Conservation (phyloP, 1,140 invertebrate genomes). For the Maconellicoccus hirsutus region DNA sequence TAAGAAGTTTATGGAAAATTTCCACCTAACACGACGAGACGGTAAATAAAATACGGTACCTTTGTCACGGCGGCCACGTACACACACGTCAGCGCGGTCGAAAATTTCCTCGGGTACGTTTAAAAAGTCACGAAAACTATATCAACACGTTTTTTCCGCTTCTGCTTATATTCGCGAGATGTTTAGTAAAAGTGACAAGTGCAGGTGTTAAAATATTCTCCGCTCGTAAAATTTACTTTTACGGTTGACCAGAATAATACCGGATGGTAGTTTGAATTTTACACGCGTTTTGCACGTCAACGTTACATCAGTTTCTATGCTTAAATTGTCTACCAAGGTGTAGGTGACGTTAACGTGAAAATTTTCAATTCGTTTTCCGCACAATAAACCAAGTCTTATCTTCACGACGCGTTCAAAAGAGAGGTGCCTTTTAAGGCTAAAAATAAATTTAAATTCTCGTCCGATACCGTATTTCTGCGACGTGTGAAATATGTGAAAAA, state of each 20-base stretch:
- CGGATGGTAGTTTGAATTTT: neutral
- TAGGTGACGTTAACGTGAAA: neutral
- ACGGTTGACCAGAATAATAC: constrained; percentile 3
- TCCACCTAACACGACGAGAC: too few relatives aligned
- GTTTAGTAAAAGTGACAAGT: neutral
- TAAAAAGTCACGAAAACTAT: neutral
- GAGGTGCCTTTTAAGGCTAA: too few relatives aligned
- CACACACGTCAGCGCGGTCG: neutral
- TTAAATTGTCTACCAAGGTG: neutral
- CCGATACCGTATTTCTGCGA: too few relatives aligned
- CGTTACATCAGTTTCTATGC: neutral
- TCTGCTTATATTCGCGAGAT: neutral
- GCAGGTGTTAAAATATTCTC: constrained; percentile 4
- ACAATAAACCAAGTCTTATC: too few relatives aligned
- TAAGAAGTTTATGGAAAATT: too few relatives aligned
- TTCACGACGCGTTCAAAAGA: too few relatives aligned
- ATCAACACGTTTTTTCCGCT: neutral
- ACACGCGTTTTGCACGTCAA: neutral
- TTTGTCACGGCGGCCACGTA: too few relatives aligned
- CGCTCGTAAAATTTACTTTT: neutral
- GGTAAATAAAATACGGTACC: too few relatives aligned
- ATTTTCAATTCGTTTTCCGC: neutral
- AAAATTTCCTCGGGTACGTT: neutral
- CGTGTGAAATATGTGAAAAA: too few relatives aligned
- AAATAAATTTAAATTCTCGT: too few relatives aligned